Base-by-base conservation (phyloP, 2,113 vertebrate genomes). In the Myiagra hebetior region DNA sequence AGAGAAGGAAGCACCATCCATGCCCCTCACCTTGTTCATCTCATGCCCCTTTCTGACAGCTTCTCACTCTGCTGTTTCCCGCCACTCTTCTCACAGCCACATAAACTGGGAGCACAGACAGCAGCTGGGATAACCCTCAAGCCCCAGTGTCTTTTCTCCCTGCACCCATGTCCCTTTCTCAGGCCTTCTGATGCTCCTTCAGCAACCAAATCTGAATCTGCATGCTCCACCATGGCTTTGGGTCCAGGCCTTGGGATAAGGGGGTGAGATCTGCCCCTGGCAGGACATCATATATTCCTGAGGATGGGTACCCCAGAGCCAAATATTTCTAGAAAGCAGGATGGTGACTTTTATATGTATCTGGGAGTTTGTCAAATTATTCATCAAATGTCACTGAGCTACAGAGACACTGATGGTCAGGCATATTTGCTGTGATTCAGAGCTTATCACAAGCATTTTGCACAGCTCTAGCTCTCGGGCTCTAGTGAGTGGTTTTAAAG, bases 181-280 rank as follows among this genome's bases (percentile, higher is more conserved):
- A 19, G 47, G 35, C 23, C 27, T 85, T 31, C 30, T 74, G 46
- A 28, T 31, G 9, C 31, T 37, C 23, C 20, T 78, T 55, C 3
- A 7, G 50, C 76, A 74, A n/a, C 68, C 52, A 46, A 4, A 31
- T 16, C 60, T 87, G 28, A 69, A 33, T 7, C 42, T 42, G 28
- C 0, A 0, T n/a, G 22, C n/a, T 80, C 27, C 6, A 4, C 41
- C 42, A 23, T 0, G 2, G 24, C 33, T 46, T 62, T 80, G 24
- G 28, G 47, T 42, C 23, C 49, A 72, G 33, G 31, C 7, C 69
- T 30, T 74, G 81, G 59, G 23, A 55, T 24, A 16, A 53, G 4
- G 26, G 30, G 9, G 5, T 42, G 19, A 83, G 41, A 37, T 76
- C 42, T 89, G 9, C 10, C 24, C 37, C 31, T 22, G 24, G 41